Percentiles rank a stretch among this genome's conserved stretches.
Evolutionary conservation across 2,888 invertebrate species (phyloP).

Genomic region (Fragum fragum): DNA sequence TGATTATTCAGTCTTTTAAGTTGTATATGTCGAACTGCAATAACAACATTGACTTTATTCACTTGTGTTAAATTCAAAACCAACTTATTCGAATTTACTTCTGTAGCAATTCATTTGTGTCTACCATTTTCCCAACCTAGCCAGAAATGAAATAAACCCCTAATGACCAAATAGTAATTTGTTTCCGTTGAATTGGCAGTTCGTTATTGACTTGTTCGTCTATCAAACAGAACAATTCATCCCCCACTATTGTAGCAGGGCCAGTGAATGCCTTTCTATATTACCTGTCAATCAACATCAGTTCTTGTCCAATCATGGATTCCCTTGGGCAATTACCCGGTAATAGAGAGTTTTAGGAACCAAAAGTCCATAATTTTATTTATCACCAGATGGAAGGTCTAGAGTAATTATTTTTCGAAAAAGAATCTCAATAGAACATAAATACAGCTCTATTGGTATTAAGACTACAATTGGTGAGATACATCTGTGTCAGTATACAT

Average conservation of each 20-base stretch:
- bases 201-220: background rate
- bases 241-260: background rate
- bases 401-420: too few species aligned
- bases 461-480: too few species aligned
- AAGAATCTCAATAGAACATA: too few species aligned
- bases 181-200: background rate
- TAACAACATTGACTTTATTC: too few species aligned
- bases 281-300: background rate
- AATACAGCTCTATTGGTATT: too few species aligned
- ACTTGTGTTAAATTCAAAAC: too few species aligned
- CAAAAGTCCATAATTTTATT: background rate
- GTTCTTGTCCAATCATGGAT: background rate
- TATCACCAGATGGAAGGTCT: too few species aligned
- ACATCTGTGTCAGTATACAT: too few species aligned
- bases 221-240: background rate
- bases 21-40: too few species aligned
- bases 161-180: conserved; percentile 1
- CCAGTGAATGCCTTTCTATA: background rate
- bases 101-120: too few species aligned
- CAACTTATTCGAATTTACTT: too few species aligned
- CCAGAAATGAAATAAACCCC: background rate
- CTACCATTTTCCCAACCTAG: background rate
- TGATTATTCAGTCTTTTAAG: too few species aligned
- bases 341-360: background rate
- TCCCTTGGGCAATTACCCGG: background rate